These are phyloP conservation scores for Diadema setosum DNA, from an alignment of 35 echinoderm and acorn worm genomes.

Conservation along the genomic window DNA sequence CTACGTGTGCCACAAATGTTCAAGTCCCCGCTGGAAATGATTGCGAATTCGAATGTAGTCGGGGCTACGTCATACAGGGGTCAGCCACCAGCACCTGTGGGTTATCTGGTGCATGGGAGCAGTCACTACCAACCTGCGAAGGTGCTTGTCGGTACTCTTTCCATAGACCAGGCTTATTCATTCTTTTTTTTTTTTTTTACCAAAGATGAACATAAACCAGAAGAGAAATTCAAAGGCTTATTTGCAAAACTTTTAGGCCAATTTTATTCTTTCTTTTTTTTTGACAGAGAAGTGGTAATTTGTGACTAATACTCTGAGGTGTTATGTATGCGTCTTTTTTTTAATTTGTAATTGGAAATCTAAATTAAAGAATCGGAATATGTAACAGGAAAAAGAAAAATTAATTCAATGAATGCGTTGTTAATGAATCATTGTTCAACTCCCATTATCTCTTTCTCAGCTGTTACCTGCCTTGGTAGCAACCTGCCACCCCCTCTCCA, in stretches of 20 bases:
- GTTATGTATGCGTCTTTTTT: too few species aligned
- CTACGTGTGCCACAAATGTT: not conserved
- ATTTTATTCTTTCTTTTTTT: not conserved
- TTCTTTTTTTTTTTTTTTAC: not conserved
- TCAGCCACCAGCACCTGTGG: not conserved
- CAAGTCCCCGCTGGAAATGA: not conserved
- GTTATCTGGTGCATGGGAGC: not conserved
- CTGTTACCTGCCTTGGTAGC: slow-evolving; percentile 13
- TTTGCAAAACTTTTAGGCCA: too few species aligned
- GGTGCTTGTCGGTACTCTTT: not conserved
- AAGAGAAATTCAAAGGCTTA: not conserved
- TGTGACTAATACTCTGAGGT: too few species aligned
- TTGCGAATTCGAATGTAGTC: slow-evolving; percentile 3
- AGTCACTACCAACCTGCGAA: not conserved
- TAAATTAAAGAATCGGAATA: too few species aligned
- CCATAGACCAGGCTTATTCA: not conserved
- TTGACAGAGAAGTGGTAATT: too few species aligned
- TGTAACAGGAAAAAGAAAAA: too few species aligned
- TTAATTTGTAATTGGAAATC: too few species aligned
- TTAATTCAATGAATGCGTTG: too few species aligned
- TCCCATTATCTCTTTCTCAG: not conserved
- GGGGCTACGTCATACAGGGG: slow-evolving; percentile 10
- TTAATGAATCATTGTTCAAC: too few species aligned
- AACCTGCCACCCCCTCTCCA: slow-evolving; percentile 26
- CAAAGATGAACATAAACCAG: not conserved